Percentiles rank a stretch among this genome's conserved stretches.
These are phyloP conservation scores for Zonotrichia albicollis DNA, from an alignment of 2,797 vertebrate genomes.

Conservation along the genomic window DNA sequence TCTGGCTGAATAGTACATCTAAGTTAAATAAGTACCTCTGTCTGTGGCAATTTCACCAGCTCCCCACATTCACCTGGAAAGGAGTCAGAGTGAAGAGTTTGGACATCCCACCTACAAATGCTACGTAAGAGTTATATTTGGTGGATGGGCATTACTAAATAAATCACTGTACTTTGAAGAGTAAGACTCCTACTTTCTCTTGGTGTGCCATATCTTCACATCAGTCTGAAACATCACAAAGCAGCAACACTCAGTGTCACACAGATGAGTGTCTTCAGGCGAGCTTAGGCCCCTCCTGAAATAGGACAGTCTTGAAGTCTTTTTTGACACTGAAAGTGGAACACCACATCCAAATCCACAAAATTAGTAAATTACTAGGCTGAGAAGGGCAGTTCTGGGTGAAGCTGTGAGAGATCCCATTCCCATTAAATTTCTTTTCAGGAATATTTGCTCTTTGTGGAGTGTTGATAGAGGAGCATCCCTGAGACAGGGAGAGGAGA, in stretches of 20 bases:
- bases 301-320: background rate
- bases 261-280: background rate
- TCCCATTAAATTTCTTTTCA: background rate
- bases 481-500: background rate
- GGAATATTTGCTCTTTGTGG: background rate
- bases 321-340: background rate
- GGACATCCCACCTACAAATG: background rate
- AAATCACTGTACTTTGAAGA: background rate
- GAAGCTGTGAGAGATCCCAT: background rate
- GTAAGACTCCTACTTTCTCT: background rate
- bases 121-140: background rate
- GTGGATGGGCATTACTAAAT: background rate
- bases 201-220: background rate
- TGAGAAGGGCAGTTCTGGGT: background rate
- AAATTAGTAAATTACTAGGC: background rate
- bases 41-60: background rate
- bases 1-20: background rate
- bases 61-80: background rate
- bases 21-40: background rate
- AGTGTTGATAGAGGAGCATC: background rate
- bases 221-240: background rate
- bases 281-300: background rate
- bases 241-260: background rate
- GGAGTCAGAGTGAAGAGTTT: background rate
- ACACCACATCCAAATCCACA: background rate